phyloP scores from a whole-genome alignment of 2,888 invertebrate species.

The Aspidapion aeneum region DNA sequence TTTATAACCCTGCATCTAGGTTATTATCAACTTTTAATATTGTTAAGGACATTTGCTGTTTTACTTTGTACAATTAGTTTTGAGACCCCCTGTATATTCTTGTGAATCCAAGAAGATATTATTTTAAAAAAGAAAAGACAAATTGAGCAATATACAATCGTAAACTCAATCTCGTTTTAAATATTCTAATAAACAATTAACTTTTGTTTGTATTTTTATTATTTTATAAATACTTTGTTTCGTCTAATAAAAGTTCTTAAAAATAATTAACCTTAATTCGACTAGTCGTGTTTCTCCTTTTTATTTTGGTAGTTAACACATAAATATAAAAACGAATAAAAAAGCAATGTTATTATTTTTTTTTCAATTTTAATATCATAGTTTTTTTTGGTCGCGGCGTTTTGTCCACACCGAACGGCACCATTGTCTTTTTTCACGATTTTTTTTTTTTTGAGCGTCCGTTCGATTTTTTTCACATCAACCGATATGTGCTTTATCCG shows the following conservation, averaged over 20 bases:
- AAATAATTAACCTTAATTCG: slow-evolving; percentile 46
- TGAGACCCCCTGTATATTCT: no score
- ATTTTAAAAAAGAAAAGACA: slow-evolving; percentile 21
- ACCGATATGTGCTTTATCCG: slow-evolving; percentile 45
- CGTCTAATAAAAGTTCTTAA: slow-evolving; percentile 40
- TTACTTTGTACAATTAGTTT: no score
- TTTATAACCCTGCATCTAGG: no score
- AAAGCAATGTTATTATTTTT: slow-evolving; percentile 39
- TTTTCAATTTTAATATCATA: neutral
- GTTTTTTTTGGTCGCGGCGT: slow-evolving; percentile 21
- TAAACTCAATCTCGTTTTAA: slow-evolving; percentile 41
- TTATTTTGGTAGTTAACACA: slow-evolving; percentile 33
- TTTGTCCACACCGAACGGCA: slow-evolving; percentile 19
- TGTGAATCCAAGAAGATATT: no score
- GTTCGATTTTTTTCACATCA: slow-evolving; percentile 36
- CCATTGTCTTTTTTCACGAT: slow-evolving; percentile 24
- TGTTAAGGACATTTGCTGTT: no score
- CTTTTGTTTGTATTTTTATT: slow-evolving; percentile 25
- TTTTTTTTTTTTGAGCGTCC: slow-evolving; percentile 12
- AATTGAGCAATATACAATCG: slow-evolving; percentile 48
- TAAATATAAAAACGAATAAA: slow-evolving; percentile 46
- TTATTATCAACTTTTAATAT: no score
- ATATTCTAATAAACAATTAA: slow-evolving; percentile 40
- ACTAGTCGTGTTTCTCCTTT: slow-evolving; percentile 32
- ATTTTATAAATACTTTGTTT: slow-evolving; percentile 34